Base-by-base conservation (phyloP, 2,113 vertebrate species). In the human (Homo sapiens) region DNA sequence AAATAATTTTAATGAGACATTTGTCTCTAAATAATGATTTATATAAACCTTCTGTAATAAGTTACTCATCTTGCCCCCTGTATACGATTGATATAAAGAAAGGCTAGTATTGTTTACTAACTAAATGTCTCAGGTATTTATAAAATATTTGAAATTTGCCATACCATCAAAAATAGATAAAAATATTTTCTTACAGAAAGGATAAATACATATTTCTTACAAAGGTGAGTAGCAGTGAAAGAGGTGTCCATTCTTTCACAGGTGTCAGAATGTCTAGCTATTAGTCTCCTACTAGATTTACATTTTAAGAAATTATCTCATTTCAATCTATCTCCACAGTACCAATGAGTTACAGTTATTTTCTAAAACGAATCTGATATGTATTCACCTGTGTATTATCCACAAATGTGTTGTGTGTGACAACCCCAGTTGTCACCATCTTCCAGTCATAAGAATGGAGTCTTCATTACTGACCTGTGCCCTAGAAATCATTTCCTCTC, bases 11-110 rank as follows among this genome's bases (percentile, higher is more conserved):
- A 76, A 52, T 73, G 35, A 86, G 23, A 72, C 5, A 55, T 76
- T 90, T 78, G n/a, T 83, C 16, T 55, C 25, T 57, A 64, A 83
- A 72, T n/a, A 59, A 32, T 90, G 22, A 90, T 45, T 81, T 45
- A 78, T 30, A 75, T 8, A 78, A 94, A 73, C 6, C 23, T 64
- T 83, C 35, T 83, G 5, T 66, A 14, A 48, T 83, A 30, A 90
- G 55, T 88, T 61, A 73, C 7, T 83, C 38, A 43, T 81, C 3
- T 90, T 6, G 11, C 4, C 16, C 38, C 10, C 1, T 45, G 2
- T 80, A 38, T 48, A 25, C 59, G 22, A 83, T 32, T 52, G 16
- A 27, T 38, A 57, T 32, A 78, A 78, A 78, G 16, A 78, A 82
- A 75, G 27, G 3, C 6, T 66, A 11, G 0, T 27, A 45, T n/a